A percentile compares a stretch with the other conserved stretches of the same genome.
These are phyloP conservation scores for Sula dactylatra DNA, from an alignment of 2,113 vertebrate species.

Conservation along the genomic window DNA sequence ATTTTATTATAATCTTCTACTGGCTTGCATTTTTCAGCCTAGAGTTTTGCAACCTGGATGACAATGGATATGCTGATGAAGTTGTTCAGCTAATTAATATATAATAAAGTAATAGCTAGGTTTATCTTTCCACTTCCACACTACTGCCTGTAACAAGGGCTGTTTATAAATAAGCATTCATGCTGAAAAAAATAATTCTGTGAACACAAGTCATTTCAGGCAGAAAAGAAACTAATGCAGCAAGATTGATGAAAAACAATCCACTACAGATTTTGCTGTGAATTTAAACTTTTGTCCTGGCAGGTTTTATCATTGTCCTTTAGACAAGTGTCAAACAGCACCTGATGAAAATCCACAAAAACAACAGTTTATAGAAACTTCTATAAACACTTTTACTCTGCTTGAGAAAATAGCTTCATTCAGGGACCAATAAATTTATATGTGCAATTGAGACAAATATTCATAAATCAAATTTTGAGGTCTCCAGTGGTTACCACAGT, in stretches of 20 bases:
- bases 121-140: constrained; percentile 18
- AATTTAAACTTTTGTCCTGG: not conserved
- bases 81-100: constrained; percentile 57
- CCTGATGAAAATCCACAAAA: not conserved
- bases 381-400: not conserved
- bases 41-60: not conserved
- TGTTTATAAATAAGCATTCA: constrained; percentile 17
- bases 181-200: not conserved
- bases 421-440: not conserved
- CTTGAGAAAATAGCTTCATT: not conserved
- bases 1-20: not conserved
- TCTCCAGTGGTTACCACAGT: not conserved
- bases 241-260: not conserved
- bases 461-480: not conserved
- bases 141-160: not conserved
- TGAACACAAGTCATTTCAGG: not conserved
- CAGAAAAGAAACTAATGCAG: not conserved
- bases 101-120: constrained; percentile 30
- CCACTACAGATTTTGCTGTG: not conserved
- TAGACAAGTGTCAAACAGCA: not conserved
- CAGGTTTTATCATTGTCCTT: not conserved
- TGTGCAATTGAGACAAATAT: not conserved
- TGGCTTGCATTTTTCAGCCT: constrained; percentile 9
- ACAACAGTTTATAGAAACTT: not conserved
- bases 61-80: constrained; percentile 26